Evolutionary conservation across 2,797 vertebrate species (phyloP).

Genomic region (Neosilurus mollespiculum): DNA sequence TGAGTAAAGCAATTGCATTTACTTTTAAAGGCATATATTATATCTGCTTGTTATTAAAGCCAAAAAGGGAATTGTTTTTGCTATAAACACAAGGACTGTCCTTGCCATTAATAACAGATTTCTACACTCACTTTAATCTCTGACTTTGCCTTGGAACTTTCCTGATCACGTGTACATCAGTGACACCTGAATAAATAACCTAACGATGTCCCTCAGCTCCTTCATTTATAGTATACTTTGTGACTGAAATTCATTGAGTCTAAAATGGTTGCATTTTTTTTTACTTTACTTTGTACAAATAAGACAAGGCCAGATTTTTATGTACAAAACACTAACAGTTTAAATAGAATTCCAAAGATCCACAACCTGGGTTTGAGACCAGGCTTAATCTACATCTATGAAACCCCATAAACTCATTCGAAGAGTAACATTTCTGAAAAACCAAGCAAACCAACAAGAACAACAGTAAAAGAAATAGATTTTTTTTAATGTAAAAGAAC

Average conservation of each 20-base stretch:
- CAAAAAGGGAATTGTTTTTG: constrained; percentile 33
- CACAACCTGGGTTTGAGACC: neutral
- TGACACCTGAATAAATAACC: constrained; percentile 22
- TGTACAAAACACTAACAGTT: neutral
- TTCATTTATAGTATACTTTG: neutral
- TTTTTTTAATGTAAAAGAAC: neutral
- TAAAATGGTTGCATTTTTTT: neutral
- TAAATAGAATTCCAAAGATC: neutral
- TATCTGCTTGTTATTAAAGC: neutral
- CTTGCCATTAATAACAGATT: constrained; percentile 35
- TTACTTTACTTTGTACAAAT: neutral
- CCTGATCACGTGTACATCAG: constrained; percentile 4
- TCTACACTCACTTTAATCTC: neutral
- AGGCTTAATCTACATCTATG: neutral
- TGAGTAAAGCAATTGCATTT: neutral
- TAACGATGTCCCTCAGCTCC: neutral
- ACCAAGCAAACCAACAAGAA: neutral
- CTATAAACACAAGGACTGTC: constrained; percentile 42
- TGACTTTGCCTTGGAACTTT: constrained; percentile 3
- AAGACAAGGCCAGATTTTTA: neutral
- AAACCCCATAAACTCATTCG: neutral
- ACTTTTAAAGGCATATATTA: neutral
- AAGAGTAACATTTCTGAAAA: neutral
- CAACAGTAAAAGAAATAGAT: neutral
- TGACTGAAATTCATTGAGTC: neutral